Conservation (phyloP, 2,888 invertebrate genomes). For the Lasioglossum pauxillum region DNA sequence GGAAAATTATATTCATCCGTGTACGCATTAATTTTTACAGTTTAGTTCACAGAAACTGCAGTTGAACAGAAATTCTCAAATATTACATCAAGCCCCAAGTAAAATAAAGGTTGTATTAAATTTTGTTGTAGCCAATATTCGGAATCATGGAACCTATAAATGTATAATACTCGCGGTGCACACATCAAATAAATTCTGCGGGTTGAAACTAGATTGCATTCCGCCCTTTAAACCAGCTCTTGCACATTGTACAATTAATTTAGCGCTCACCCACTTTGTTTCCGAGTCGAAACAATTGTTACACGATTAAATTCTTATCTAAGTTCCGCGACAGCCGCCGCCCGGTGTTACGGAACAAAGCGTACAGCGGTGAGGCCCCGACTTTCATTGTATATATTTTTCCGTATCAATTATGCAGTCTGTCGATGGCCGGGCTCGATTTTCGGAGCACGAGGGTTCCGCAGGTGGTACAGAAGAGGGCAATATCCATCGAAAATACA, state of each 20-base stretch:
- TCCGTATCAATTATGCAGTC: slow-evolving; percentile 15
- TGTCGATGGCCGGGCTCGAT: neutral
- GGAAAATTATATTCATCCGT: neutral
- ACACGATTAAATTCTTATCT: neutral
- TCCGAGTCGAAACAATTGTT: neutral
- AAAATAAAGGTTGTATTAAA: neutral
- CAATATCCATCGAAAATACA: slow-evolving; percentile 14
- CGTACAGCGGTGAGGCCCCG: neutral
- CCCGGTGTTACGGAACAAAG: neutral
- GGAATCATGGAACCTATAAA: neutral
- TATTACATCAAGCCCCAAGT: neutral
- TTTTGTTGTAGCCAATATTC: neutral
- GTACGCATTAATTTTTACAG: neutral
- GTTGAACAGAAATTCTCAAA: neutral
- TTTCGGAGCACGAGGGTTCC: neutral
- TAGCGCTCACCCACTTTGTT: neutral
- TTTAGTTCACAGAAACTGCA: neutral
- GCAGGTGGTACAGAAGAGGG: neutral
- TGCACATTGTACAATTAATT: neutral
- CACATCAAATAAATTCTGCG: neutral
- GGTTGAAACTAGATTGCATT: neutral
- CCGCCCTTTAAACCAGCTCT: neutral
- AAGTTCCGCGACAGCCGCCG: neutral
- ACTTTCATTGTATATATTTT: neutral
- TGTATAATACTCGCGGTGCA: neutral